These are phyloP conservation scores for Gouania willdenowi DNA, from an alignment of 2,797 vertebrate genomes.

Conservation along the genomic window DNA sequence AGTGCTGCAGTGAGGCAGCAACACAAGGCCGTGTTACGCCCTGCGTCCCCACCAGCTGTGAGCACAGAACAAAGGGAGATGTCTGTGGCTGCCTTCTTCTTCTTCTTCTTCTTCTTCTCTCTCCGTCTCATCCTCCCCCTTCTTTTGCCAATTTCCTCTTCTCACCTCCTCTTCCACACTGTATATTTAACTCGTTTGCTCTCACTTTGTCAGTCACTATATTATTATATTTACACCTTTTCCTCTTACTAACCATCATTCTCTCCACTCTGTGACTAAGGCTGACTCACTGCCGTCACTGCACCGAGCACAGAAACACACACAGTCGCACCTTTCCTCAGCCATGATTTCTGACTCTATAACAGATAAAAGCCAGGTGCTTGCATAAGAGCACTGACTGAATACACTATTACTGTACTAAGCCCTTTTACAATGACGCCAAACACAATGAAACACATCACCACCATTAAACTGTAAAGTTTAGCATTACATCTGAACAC, in stretches of 20 bases:
- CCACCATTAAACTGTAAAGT: too few relatives aligned
- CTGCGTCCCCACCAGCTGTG: conserved; percentile 56
- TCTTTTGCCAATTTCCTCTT: conserved; percentile 11
- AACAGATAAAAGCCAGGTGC: conserved; percentile 33
- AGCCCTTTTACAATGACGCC: background rate
- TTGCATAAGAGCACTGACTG: conserved; percentile 9
- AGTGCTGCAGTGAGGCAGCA: conserved; percentile 36
- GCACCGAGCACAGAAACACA: conserved; percentile 22
- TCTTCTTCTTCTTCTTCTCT: conserved; percentile 18
- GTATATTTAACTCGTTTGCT: conserved; percentile 29
- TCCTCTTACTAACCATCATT: conserved; percentile 42
- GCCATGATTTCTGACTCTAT: conserved; percentile 30
- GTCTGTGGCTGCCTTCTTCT: conserved; percentile 58
- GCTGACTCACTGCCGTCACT: conserved; percentile 69
- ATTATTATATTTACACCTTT: conserved; percentile 43
- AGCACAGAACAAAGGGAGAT: conserved; percentile 66
- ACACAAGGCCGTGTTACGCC: conserved; percentile 52
- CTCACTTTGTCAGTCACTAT: conserved; percentile 25
- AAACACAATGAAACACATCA: background rate
- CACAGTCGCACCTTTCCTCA: conserved; percentile 13
- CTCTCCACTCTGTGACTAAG: conserved; percentile 53
- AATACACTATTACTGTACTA: conserved; percentile 8
- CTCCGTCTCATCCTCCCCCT: conserved; percentile 16
- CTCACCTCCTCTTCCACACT: conserved; percentile 17
- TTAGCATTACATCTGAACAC: too few relatives aligned